A percentile compares a stretch with the other conserved stretches of the same genome.
Conservation (phyloP, 2,888 invertebrate species). For the Mythimna lalbum region DNA sequence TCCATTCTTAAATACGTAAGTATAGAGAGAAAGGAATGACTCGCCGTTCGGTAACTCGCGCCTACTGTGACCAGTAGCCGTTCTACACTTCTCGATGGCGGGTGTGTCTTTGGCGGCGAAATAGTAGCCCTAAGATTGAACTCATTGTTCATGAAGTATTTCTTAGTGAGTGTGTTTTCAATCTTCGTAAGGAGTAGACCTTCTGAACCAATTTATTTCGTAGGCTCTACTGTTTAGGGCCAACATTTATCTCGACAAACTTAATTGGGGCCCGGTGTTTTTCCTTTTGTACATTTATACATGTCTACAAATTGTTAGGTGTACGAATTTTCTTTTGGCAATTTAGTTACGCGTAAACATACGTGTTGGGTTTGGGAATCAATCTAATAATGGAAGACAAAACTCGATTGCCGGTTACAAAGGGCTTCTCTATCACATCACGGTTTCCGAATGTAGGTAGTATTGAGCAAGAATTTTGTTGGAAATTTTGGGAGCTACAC, state of each 20-base stretch:
- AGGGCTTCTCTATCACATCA: constrained; percentile 49
- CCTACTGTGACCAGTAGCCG: no score
- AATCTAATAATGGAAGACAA: constrained; percentile 61
- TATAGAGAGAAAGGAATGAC: no score
- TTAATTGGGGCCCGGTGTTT: constrained; percentile 82
- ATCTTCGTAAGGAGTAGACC: not conserved
- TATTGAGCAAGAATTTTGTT: constrained; percentile 26
- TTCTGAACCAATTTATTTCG: constrained; percentile 5
- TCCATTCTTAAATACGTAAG: no score
- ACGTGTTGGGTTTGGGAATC: constrained; percentile 53
- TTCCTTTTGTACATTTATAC: constrained; percentile 70
- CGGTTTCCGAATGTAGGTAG: constrained; percentile 35
- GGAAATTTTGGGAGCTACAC: no score
- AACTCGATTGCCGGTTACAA: constrained; percentile 60
- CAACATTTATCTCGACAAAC: constrained; percentile 82
- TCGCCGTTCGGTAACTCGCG: no score
- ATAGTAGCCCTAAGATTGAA: not conserved
- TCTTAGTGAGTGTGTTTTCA: not conserved
- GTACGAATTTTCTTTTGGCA: constrained; percentile 60
- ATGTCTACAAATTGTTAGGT: constrained; percentile 60
- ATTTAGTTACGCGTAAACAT: constrained; percentile 64
- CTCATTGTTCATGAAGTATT: not conserved
- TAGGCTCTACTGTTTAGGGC: constrained; percentile 67
- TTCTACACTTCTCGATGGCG: no score
- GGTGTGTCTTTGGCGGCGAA: no score